Base-by-base conservation (phyloP, 1,140 invertebrate genomes). In the Bombus superbus region DNA sequence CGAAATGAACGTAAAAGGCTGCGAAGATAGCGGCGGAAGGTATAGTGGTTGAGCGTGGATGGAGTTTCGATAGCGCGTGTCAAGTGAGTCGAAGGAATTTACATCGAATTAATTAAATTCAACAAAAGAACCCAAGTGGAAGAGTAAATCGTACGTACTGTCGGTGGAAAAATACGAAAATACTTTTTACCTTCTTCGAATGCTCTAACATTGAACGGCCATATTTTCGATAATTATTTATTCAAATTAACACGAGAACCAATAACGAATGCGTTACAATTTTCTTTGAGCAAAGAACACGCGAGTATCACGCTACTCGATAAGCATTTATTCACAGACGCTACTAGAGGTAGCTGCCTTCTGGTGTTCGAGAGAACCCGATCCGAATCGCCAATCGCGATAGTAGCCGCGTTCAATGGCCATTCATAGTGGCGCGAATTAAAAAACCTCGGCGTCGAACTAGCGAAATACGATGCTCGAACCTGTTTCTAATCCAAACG, bases 401-500 rank as follows among this genome's bases (percentile, higher is more conserved):
- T 18, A 15, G 69, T n/a, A 3, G 75, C 13, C 28, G n/a, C 69
- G 69, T 73, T 81, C 69, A 69, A 80, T 80, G 64, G 78, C 44
- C 72, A 76, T 76, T 76, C 81, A 75, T 40, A 83, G 25, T 28
- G 1, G 38, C 59, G 47, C 64, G 82, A 84, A 68, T 71, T 68
- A 84, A 84, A 69, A 69, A 38, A 3, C 18, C 3, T 9, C 42
- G 3, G 3, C 47, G 44, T 76, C 81, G 81, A 83, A 76, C 18
- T 25, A 22, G 32, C 72, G 44, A 76, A 76, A 83, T 76, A 76
- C 81, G 81, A 83, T 35, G 72, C 81, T 3, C 59, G 81, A 83
- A 83, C 81, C 81, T 83, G 81, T 83, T 83, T 68, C 72, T 76
- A 76, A 76, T 76, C 81, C 59, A 76, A 78, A 76, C 72, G 59